phyloP scores from a whole-genome alignment of 35 echinoderm and acorn worm species.

The Ophiothrix spiculata region DNA sequence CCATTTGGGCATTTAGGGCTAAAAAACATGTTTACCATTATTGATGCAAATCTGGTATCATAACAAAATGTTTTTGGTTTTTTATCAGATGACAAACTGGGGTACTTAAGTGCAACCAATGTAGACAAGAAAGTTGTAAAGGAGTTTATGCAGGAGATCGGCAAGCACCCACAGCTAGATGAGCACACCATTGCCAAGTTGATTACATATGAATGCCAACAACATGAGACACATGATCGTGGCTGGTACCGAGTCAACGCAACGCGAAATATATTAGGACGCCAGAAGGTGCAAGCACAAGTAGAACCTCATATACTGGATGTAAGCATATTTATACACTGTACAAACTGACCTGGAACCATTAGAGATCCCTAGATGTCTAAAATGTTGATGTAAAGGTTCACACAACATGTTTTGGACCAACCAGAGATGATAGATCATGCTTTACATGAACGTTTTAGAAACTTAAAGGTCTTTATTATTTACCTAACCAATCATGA shows the following conservation, averaged over 20 bases:
- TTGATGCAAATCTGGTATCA: background rate
- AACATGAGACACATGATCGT: constrained; percentile 83
- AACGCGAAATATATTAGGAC: constrained; percentile 66
- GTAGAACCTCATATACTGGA: constrained; percentile 66
- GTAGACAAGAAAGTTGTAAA: constrained; percentile 73
- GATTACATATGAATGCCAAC: constrained; percentile 68
- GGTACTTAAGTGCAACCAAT: constrained; percentile 55
- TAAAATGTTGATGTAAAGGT: too few relatives aligned
- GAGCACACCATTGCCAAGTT: constrained; percentile 82
- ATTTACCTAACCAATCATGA: too few relatives aligned
- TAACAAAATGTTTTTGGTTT: background rate
- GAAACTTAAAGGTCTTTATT: too few relatives aligned
- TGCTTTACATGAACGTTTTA: too few relatives aligned
- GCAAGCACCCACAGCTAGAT: constrained; percentile 75
- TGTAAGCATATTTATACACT: too few relatives aligned
- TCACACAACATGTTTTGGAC: too few relatives aligned
- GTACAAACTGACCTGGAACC: too few relatives aligned
- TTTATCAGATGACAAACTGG: background rate
- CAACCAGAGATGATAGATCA: too few relatives aligned
- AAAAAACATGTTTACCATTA: too few relatives aligned
- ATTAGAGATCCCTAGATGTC: too few relatives aligned
- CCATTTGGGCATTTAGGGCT: too few relatives aligned
- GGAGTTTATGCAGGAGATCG: constrained; percentile 90
- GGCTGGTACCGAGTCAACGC: constrained; percentile 99
- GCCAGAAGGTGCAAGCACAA: constrained; percentile 65